Evolutionary conservation across 1,140 invertebrate genomes (phyloP), one percentile per base, ranked within the genome.

Genomic region (Drosophila melanica): DNA sequence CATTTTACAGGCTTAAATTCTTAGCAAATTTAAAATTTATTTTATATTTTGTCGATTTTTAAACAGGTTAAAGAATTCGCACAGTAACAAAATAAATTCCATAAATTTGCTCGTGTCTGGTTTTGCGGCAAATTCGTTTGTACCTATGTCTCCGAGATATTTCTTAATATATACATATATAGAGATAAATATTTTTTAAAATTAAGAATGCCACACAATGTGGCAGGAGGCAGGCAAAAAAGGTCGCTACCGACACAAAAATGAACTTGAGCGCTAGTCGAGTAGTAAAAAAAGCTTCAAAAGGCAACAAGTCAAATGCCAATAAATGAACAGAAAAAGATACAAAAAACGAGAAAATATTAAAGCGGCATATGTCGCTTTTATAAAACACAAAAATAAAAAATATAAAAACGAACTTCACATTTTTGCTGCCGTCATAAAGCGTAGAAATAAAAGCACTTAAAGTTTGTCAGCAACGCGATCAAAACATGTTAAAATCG

Each of bases 381-480:
- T 78, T 64, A 75, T 69, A 73, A 65, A 78, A 72, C 57, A 62
- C n/a, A 45, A 62, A 42, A 55, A 54, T 18, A 68, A 57, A 42
- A 12, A 6, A 53, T 18, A 23, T 0, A 23, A 23, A 23, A 57
- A 37, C 11, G 50, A 47, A 55, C 27, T 44, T 45, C 12, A 53
- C 23, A 65, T 69, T 77, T 76, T 79, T 35, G 75, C 69, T 74
- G 64, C 73, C 47, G 55, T 65, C 76, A 82, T 86, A 79, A 89
- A 89, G 73, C 75, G 82, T 87, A 62, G 67, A 89, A 87, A 87
- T 84, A 89, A 87, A 87, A 89, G 85, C 82, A 87, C 84, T 87
- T 79, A 84, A 89, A 89, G 65, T 79, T 89, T 87, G 82, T 89
- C 82, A 87, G 81, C 79, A 51, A 53, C 60, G 76, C 69, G 73